Percentiles rank a stretch among this genome's conserved stretches.
Conservation (phyloP, 1,140 invertebrate genomes). For the Pogonomyrmex barbatus region DNA sequence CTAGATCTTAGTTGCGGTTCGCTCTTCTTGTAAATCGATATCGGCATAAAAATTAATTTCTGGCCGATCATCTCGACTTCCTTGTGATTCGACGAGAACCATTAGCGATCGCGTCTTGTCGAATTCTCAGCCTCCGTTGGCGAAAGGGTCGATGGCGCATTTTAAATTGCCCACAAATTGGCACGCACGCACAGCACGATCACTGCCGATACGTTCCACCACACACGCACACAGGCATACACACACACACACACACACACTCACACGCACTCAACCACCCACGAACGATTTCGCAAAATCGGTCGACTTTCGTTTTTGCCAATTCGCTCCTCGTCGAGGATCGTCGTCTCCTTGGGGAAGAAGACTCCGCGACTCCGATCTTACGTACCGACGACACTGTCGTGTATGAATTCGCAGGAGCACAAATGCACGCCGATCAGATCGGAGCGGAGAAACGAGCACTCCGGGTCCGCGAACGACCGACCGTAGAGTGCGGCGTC, state of each 20-base stretch:
- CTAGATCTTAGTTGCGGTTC: conserved; percentile 16
- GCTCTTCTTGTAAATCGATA: conserved; percentile 2
- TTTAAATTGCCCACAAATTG: conserved; percentile 35
- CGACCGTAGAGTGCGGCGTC: conserved; percentile 72
- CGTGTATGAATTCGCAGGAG: conserved; percentile 41
- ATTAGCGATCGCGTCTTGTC: conserved; percentile 12
- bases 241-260: conserved; percentile 49
- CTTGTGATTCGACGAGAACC: neutral
- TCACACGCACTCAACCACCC: conserved; percentile 55
- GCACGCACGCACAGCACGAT: conserved; percentile 14
- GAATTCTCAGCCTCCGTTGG: conserved; percentile 15
- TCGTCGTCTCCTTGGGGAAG: neutral
- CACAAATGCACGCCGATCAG: conserved; percentile 65
- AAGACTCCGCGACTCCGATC: neutral
- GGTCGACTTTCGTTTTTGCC: neutral
- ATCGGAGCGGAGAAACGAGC: conserved; percentile 61
- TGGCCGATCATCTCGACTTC: neutral
- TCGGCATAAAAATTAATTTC: neutral
- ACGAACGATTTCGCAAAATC: conserved; percentile 58
- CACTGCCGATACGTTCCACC: conserved; percentile 41
- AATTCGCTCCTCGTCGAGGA: neutral
- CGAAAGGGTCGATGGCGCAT: neutral
- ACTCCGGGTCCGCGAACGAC: conserved; percentile 69
- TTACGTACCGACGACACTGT: conserved; percentile 71
- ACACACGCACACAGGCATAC: conserved; percentile 46